Evolutionary conservation across 1,140 invertebrate genomes (phyloP).

Genomic region (Danaus melanippus): DNA sequence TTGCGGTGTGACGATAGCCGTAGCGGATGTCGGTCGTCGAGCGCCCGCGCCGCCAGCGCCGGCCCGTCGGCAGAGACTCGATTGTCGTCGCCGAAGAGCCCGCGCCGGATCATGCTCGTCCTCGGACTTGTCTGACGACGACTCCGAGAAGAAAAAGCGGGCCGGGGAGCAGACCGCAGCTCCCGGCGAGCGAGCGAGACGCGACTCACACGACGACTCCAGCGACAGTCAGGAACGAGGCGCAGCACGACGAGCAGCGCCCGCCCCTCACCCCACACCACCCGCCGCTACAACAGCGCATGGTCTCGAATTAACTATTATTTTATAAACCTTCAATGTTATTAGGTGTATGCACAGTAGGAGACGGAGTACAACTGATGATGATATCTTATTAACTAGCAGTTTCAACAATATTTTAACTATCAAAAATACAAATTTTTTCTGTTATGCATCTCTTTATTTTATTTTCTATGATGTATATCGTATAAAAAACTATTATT

Average conservation of each 20-base stretch:
- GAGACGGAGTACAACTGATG: too few relatives aligned
- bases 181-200: slow-evolving; percentile 73
- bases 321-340: too few relatives aligned
- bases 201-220: slow-evolving; percentile 85
- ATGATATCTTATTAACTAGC: too few relatives aligned
- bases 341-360: too few relatives aligned
- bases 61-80: slow-evolving; percentile 43
- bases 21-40: slow-evolving; percentile 24
- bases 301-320: slow-evolving; percentile 2
- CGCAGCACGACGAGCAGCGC: slow-evolving; percentile 53
- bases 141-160: slow-evolving; percentile 85
- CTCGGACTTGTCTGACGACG: slow-evolving; percentile 92
- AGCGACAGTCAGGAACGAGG: slow-evolving; percentile 73
- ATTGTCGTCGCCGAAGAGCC: slow-evolving; percentile 72
- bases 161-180: slow-evolving; percentile 77
- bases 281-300: slow-evolving; percentile 45
- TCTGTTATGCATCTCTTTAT: too few relatives aligned
- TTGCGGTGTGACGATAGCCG: slow-evolving; percentile 12
- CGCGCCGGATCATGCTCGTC: slow-evolving; percentile 90
- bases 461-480: too few relatives aligned
- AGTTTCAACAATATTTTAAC: too few relatives aligned
- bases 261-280: slow-evolving; percentile 51
- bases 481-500: too few relatives aligned
- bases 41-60: slow-evolving; percentile 40
- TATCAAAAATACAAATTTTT: too few relatives aligned